Conservation (phyloP, 2,113 vertebrate genomes). For the Hassar affinis region DNA sequence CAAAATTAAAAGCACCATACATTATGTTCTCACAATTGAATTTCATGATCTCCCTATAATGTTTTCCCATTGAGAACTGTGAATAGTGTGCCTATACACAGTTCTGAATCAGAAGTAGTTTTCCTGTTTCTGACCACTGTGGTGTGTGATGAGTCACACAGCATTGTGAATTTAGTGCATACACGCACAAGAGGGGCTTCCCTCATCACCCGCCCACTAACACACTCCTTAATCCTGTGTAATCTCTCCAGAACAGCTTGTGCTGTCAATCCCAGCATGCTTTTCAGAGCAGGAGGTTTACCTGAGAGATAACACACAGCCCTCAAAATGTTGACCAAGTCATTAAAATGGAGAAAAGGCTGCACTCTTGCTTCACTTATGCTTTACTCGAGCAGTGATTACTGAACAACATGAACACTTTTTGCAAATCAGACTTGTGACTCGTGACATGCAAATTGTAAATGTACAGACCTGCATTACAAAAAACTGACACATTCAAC, state of each 20-base stretch:
- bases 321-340: conserved; percentile 60
- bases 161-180: not conserved
- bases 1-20: too few relatives aligned
- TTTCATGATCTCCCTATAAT: too few relatives aligned
- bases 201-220: conserved; percentile 44
- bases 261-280: conserved; percentile 51
- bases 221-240: not conserved
- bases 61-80: too few relatives aligned
- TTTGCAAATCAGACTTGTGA: not conserved
- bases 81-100: not conserved
- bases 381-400: conserved; percentile 18
- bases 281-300: conserved; percentile 49
- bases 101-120: not conserved
- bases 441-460: conserved; percentile 8
- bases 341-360: conserved; percentile 52
- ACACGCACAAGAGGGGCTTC: conserved; percentile 24
- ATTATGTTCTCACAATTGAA: too few relatives aligned
- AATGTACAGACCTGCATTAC: not conserved
- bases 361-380: not conserved
- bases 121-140: conserved; percentile 1
- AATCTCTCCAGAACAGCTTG: conserved; percentile 51
- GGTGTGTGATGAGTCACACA: conserved; percentile 9
- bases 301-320: conserved; percentile 57
- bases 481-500: not conserved
- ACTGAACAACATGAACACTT: not conserved